Conservation (phyloP, 92 coral and sea anemone species). For the Meandrina meandrites region DNA sequence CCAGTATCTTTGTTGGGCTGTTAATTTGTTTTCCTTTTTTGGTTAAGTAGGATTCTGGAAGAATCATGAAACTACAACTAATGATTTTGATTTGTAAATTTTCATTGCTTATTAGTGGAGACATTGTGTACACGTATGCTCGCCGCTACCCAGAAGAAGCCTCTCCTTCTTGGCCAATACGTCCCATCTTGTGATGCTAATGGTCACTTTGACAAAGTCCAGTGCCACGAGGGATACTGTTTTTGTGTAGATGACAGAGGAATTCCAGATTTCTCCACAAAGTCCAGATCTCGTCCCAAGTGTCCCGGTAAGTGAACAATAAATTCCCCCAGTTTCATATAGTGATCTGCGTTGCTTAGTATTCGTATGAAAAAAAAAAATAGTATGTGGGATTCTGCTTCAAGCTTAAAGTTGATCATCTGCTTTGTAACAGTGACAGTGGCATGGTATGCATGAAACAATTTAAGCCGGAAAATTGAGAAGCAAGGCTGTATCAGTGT, state of each 20-base stretch:
- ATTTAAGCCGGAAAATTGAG: too few species aligned
- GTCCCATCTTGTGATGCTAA: conserved; percentile 73
- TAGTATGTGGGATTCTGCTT: too few species aligned
- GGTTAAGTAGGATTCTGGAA: too few species aligned
- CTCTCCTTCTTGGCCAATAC: conserved; percentile 78
- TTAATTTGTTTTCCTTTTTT: too few species aligned
- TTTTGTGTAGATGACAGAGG: conserved; percentile 93
- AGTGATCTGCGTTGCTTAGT: not conserved
- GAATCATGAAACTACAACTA: too few species aligned
- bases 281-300: conserved; percentile 57
- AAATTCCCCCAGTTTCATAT: not conserved
- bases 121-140: conserved; percentile 85
- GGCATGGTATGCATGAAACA: too few species aligned
- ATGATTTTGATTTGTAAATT: too few species aligned
- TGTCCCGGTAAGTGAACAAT: conserved; percentile 58
- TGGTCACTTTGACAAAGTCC: conserved; percentile 75
- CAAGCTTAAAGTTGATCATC: too few species aligned
- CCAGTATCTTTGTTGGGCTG: too few species aligned
- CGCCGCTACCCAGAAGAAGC: conserved; percentile 57
- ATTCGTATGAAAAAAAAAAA: too few species aligned
- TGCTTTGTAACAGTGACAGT: too few species aligned
- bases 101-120: conserved; percentile 58
- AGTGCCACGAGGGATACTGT: conserved; percentile 77
- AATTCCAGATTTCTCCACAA: conserved; percentile 86
- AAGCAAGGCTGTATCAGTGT: too few species aligned